Conservation (phyloP, 1,140 invertebrate species). For the Monomorium pharaonis region DNA sequence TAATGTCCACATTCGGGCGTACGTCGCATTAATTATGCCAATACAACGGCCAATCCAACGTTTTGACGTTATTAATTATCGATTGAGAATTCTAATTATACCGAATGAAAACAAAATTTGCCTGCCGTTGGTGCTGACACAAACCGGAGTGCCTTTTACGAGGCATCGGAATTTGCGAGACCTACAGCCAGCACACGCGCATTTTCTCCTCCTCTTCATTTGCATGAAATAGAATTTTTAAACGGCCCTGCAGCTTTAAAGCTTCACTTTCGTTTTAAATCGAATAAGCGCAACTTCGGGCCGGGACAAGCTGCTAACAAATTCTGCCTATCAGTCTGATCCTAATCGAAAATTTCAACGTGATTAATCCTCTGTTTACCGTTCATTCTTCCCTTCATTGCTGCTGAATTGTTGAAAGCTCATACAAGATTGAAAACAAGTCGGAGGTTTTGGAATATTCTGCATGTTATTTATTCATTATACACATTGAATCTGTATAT, state of each 20-base stretch:
- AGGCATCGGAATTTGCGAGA: neutral
- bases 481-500: too few species aligned
- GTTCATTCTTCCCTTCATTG: neutral
- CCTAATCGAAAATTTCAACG: neutral
- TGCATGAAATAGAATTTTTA: conserved; percentile 56
- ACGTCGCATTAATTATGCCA: conserved; percentile 8
- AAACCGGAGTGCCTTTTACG: neutral
- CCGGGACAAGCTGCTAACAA: neutral
- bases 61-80: conserved; percentile 20
- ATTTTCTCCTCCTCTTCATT: neutral
- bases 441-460: neutral
- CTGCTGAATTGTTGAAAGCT: neutral
- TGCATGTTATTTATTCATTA: neutral
- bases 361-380: neutral
- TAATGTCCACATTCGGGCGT: neutral
- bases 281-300: neutral
- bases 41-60: neutral
- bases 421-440: neutral
- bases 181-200: neutral
- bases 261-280: conserved; percentile 40
- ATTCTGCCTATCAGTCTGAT: neutral
- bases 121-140: neutral
- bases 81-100: conserved; percentile 22
- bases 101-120: conserved; percentile 8
- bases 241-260: conserved; percentile 34